These are phyloP conservation scores for Polyommatus iphigenia DNA, from an alignment of 2,888 invertebrate species.

Conservation along the genomic window DNA sequence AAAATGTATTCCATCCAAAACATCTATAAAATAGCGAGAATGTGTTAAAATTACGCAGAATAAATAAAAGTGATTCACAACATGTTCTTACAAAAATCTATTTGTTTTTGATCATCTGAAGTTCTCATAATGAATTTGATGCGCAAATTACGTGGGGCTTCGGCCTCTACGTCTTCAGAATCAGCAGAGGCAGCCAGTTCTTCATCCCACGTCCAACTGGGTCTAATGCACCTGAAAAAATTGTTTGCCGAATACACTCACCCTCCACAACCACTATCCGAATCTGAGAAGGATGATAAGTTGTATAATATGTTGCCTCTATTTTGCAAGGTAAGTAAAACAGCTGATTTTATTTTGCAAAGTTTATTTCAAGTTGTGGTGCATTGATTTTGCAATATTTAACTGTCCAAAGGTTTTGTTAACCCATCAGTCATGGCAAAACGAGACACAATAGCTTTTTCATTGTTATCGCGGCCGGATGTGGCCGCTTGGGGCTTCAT, in stretches of 20 bases:
- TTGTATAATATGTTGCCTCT: conserved; percentile 98
- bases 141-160: conserved; percentile 89
- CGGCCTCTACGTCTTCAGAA: conserved; percentile 74
- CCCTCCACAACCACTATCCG: conserved; percentile 89
- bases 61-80: conserved; percentile 15
- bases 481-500: too few relatives aligned
- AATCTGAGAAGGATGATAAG: conserved; percentile 93
- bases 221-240: conserved; percentile 97
- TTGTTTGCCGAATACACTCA: conserved; percentile 97
- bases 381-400: neutral
- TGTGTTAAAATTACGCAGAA: conserved; percentile 29
- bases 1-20: conserved; percentile 1
- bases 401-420: neutral
- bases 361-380: neutral
- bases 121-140: conserved; percentile 89
- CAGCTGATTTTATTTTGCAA: neutral
- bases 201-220: conserved; percentile 91
- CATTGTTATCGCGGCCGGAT: too few relatives aligned
- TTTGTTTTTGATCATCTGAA: conserved; percentile 35
- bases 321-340: conserved; percentile 92
- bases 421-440: too few relatives aligned
- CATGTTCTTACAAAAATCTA: conserved; percentile 38
- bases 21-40: neutral
- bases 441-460: too few relatives aligned
- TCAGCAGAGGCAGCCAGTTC: conserved; percentile 81